phyloP scores from a whole-genome alignment of 2,113 vertebrate genomes.

The Tupaia chinensis region DNA sequence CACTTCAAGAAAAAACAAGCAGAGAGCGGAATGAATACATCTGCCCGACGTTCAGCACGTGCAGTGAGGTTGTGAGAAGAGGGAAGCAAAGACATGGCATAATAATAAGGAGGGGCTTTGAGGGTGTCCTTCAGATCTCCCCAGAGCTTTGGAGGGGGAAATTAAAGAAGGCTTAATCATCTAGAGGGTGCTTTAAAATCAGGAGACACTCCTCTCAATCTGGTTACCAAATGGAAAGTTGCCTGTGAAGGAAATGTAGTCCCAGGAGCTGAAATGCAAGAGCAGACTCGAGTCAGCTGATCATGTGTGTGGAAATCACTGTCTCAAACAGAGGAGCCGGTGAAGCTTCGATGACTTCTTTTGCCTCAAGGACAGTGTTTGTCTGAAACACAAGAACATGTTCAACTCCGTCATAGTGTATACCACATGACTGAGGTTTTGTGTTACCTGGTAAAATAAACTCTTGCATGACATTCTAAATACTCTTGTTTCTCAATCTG shows the following conservation, averaged over 20 bases:
- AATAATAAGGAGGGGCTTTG: background rate
- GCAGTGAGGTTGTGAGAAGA: background rate
- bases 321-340: too few species aligned
- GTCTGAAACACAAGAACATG: background rate
- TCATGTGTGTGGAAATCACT: background rate
- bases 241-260: background rate
- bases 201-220: conserved; percentile 54
- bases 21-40: conserved; percentile 54
- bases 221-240: conserved; percentile 47
- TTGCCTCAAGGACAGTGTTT: background rate
- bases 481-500: background rate
- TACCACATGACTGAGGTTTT: too few species aligned
- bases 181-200: background rate
- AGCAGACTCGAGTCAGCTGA: background rate
- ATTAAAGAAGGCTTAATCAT: conserved; percentile 19
- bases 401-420: background rate
- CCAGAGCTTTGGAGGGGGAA: background rate
- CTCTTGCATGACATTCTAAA: background rate
- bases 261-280: background rate
- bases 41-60: background rate
- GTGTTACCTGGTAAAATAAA: background rate
- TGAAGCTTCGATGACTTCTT: background rate
- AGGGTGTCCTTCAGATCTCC: conserved; percentile 48
- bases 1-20: conserved; percentile 74
- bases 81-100: background rate